Conservation (phyloP, 2,888 invertebrate genomes). For the Heliothis peltigera region DNA sequence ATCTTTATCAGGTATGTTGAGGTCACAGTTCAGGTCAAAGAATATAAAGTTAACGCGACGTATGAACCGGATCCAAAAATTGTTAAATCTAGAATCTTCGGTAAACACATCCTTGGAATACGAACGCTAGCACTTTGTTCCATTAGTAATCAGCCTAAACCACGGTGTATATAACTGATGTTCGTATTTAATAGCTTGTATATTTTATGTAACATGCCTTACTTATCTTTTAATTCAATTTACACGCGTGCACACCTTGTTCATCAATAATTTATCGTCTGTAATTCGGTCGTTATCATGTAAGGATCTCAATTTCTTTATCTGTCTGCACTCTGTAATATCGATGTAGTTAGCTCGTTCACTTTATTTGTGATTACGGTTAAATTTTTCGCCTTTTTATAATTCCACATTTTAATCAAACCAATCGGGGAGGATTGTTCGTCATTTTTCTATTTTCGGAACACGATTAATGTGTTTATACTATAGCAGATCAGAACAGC, state of each 20-base stretch:
- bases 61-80: too few relatives aligned
- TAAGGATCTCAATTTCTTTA: conserved; percentile 82
- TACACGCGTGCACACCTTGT: conserved; percentile 79
- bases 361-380: conserved; percentile 25
- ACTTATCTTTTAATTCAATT: conserved; percentile 87
- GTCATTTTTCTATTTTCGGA: too few relatives aligned
- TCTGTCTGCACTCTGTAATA: conserved; percentile 62
- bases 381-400: background rate
- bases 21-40: conserved; percentile 15
- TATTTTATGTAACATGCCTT: conserved; percentile 66
- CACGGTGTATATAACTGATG: conserved; percentile 12
- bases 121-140: background rate
- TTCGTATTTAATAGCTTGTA: conserved; percentile 76
- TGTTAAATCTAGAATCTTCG: too few relatives aligned
- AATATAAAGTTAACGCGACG: background rate
- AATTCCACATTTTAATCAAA: too few relatives aligned
- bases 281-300: conserved; percentile 77
- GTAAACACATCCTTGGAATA: too few relatives aligned
- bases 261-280: conserved; percentile 80
- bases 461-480: too few relatives aligned
- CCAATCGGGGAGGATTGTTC: too few relatives aligned
- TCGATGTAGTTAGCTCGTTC: conserved; percentile 49
- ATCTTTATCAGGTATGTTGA: conserved; percentile 11
- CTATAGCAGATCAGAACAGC: background rate
- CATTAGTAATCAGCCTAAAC: background rate